These are phyloP conservation scores for Leptocoma aspasia DNA, from an alignment of 2,113 vertebrate species.

Conservation along the genomic window DNA sequence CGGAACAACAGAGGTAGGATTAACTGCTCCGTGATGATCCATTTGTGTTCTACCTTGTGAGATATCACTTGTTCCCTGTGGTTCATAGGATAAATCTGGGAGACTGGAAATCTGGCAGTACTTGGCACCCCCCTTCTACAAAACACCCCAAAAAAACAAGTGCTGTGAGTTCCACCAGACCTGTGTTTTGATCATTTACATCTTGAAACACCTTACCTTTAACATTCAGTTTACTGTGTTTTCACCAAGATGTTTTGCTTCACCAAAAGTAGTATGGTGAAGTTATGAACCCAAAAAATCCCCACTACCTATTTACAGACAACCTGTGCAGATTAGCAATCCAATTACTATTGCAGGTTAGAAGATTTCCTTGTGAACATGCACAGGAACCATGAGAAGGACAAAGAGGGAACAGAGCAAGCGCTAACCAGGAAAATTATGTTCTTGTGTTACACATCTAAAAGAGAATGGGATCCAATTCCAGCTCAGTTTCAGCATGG, in stretches of 20 bases:
- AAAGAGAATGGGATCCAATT: not conserved
- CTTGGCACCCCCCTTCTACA: not conserved
- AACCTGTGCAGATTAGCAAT: not conserved
- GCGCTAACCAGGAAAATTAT: fast-evolving
- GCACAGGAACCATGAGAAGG: fast-evolving
- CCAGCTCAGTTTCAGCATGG: not conserved
- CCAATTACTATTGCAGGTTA: not conserved
- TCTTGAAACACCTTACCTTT: not conserved
- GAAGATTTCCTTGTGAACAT: not conserved
- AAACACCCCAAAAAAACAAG: not conserved
- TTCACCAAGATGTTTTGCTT: not conserved
- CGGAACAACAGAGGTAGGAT: fast-evolving
- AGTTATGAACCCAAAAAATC: not conserved
- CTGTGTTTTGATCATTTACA: not conserved
- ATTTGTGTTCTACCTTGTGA: not conserved
- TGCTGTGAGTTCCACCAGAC: not conserved
- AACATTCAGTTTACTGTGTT: not conserved
- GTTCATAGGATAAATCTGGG: not conserved
- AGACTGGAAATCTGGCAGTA: not conserved
- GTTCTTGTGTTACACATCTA: not conserved
- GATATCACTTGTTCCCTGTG: not conserved
- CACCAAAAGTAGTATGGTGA: not conserved
- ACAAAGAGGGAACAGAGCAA: not conserved
- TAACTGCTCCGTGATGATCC: not conserved
- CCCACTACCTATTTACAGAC: not conserved